Evolutionary conservation across 2,113 vertebrate species (phyloP).

Genomic region (Vidua chalybeata): DNA sequence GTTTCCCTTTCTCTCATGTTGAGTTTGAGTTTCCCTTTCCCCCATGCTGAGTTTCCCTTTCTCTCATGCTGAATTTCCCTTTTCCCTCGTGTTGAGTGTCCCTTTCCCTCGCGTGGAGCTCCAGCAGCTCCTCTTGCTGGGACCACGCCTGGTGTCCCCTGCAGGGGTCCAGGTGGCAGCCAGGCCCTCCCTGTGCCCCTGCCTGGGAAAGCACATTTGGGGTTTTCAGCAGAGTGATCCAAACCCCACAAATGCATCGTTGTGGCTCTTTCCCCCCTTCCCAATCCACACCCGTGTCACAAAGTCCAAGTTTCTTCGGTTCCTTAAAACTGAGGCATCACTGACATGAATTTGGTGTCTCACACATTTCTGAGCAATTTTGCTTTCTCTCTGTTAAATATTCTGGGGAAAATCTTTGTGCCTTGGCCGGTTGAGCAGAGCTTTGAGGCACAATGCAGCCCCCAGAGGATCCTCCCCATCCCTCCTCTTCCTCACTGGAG

Average conservation of each 20-base stretch:
- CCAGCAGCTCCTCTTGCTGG: background rate
- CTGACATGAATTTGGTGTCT: background rate
- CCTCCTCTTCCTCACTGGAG: background rate
- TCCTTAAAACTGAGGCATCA: background rate
- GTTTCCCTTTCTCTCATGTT: background rate
- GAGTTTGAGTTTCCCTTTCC: background rate
- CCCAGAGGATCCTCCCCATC: background rate
- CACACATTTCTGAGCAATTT: background rate
- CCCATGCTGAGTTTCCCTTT: background rate
- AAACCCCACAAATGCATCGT: background rate
- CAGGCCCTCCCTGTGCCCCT: background rate
- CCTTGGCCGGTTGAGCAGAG: background rate
- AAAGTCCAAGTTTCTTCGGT: background rate
- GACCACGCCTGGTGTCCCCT: background rate
- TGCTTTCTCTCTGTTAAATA: background rate
- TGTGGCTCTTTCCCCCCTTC: background rate
- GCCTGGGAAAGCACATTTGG: background rate
- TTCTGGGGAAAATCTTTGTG: rapidly evolving
- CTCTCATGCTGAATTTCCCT: background rate
- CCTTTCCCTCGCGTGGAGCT: background rate
- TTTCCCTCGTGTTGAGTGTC: background rate
- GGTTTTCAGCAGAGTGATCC: background rate
- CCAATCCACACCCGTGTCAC: background rate
- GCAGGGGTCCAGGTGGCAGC: background rate
- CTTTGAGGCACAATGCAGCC: background rate